phyloP scores from a whole-genome alignment of 2,797 vertebrate species.

The Silurus aristotelis region DNA sequence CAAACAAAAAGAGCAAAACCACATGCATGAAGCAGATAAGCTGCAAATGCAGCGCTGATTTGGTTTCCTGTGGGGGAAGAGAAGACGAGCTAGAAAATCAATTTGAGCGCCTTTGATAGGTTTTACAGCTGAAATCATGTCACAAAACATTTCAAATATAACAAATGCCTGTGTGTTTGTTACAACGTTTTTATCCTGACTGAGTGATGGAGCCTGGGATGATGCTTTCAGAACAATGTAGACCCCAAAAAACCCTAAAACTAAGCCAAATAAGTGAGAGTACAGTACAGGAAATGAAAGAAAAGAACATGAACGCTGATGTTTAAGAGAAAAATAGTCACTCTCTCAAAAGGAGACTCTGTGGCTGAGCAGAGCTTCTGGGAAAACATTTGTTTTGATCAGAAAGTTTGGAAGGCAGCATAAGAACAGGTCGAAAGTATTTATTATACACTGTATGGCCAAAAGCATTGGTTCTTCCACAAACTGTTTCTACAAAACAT shows the following conservation, averaged over 20 bases:
- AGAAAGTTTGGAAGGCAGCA: too few relatives aligned
- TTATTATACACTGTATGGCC: too few relatives aligned
- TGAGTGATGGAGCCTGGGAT: background rate
- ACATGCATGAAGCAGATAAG: conserved; percentile 22
- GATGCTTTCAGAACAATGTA: background rate
- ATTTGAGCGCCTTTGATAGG: conserved; percentile 50
- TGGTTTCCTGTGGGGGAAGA: conserved; percentile 66
- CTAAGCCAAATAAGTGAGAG: accelerated
- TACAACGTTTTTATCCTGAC: background rate
- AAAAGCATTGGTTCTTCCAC: too few relatives aligned
- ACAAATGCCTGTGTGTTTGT: background rate
- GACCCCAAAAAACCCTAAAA: too few relatives aligned
- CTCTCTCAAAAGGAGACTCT: too few relatives aligned
- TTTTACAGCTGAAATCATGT: background rate
- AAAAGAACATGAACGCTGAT: background rate
- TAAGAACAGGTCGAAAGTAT: too few relatives aligned
- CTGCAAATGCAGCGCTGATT: conserved; percentile 42
- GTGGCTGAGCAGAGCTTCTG: too few relatives aligned
- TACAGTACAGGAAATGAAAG: background rate
- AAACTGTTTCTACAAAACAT: too few relatives aligned
- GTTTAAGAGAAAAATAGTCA: too few relatives aligned
- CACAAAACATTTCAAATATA: background rate
- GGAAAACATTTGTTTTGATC: too few relatives aligned
- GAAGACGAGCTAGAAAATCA: conserved; percentile 43
- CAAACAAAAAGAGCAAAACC: conserved; percentile 35